These are phyloP conservation scores for Drosophila eugracilis DNA, from an alignment of 1,140 invertebrate species.

Conservation along the genomic window DNA sequence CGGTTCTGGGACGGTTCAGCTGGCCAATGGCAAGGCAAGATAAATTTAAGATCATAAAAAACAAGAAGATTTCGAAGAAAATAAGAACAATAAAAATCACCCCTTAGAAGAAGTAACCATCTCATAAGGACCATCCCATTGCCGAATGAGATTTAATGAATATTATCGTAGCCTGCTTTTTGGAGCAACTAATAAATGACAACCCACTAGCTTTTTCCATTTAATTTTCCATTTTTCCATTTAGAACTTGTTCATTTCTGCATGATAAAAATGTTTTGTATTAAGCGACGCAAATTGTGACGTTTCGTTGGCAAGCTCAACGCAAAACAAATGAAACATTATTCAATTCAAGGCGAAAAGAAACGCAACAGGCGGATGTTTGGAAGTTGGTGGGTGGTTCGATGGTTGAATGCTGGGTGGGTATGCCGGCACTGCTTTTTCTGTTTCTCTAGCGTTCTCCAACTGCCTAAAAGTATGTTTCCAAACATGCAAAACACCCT, in stretches of 20 bases:
- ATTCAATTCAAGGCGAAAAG: conserved; percentile 16
- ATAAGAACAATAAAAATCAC: conserved; percentile 8
- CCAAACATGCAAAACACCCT: conserved; percentile 42
- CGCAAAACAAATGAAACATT: conserved; percentile 34
- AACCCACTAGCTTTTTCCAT: neutral
- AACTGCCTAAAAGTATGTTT: conserved; percentile 63
- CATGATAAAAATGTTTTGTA: conserved; percentile 2
- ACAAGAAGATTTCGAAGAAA: conserved; percentile 1
- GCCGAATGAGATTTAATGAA: neutral
- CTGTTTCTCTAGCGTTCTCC: neutral
- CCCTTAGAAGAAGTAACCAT: conserved; percentile 28
- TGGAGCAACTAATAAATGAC: neutral
- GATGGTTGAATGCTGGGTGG: neutral
- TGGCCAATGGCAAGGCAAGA: conserved; percentile 42
- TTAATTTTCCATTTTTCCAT: neutral
- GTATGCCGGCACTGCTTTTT: conserved; percentile 8
- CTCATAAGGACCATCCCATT: conserved; percentile 23
- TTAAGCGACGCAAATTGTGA: conserved; percentile 29
- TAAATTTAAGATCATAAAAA: conserved; percentile 12
- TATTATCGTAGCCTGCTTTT: conserved; percentile 21
- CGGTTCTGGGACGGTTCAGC: conserved; percentile 24
- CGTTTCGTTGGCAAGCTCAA: conserved; percentile 4
- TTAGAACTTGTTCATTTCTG: neutral
- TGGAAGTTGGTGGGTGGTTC: neutral
- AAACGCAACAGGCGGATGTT: conserved; percentile 54